Percentiles rank a stretch among this genome's conserved stretches.
Evolutionary conservation across 2,888 invertebrate genomes (phyloP).

Genomic region (Drosophila neotestacea): DNA sequence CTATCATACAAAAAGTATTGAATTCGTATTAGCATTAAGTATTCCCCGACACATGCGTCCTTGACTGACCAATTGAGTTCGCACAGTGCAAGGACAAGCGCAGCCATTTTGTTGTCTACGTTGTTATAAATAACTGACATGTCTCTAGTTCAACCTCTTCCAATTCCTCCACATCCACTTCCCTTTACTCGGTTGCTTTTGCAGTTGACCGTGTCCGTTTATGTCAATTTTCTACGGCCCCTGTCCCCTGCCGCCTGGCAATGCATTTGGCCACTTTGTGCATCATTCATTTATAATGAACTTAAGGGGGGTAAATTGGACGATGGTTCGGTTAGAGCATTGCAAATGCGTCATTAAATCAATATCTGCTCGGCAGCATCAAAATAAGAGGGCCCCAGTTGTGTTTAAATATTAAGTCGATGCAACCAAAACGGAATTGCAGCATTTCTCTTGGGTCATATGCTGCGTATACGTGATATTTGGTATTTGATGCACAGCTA

Average conservation of each 20-base stretch:
- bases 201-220: slow-evolving; percentile 31
- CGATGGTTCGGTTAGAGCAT: slow-evolving; percentile 18
- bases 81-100: slow-evolving; percentile 24
- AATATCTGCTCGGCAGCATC: slow-evolving; percentile 32
- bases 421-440: slow-evolving; percentile 27
- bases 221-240: slow-evolving; percentile 19
- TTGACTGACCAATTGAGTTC: slow-evolving; percentile 16
- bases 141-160: slow-evolving; percentile 18
- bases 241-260: neutral
- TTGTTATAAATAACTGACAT: slow-evolving; percentile 39
- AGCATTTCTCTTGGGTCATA: slow-evolving; percentile 14
- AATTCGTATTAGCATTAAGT: no score
- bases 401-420: slow-evolving; percentile 50
- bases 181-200: neutral
- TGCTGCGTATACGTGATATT: slow-evolving; percentile 62
- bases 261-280: slow-evolving; percentile 34
- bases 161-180: neutral
- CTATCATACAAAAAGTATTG: neutral
- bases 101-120: slow-evolving; percentile 25
- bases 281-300: slow-evolving; percentile 55
- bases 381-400: slow-evolving; percentile 22
- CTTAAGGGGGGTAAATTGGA: slow-evolving; percentile 7
- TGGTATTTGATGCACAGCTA: slow-evolving; percentile 21
- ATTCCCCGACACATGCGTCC: neutral
- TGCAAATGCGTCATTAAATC: slow-evolving; percentile 58